Conservation (phyloP, 2,797 vertebrate genomes). For the Amblyraja radiata region DNA sequence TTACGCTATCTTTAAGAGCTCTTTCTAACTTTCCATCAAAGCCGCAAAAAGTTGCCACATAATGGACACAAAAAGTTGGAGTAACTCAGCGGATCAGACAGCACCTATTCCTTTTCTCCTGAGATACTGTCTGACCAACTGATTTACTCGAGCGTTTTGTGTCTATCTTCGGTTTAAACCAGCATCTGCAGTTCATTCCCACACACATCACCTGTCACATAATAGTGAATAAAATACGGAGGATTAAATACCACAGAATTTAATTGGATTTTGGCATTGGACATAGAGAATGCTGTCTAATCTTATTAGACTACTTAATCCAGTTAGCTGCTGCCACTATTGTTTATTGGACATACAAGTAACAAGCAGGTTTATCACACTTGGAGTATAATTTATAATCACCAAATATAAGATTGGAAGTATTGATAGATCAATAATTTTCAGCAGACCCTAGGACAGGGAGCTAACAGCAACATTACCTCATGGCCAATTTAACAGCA, state of each 20-base stretch:
- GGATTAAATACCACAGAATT: background rate
- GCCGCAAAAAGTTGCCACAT: background rate
- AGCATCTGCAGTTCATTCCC: too few relatives aligned
- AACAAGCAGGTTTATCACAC: background rate
- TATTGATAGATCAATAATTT: background rate
- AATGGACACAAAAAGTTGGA: too few relatives aligned
- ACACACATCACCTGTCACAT: background rate
- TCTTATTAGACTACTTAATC: background rate
- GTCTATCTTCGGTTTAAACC: too few relatives aligned
- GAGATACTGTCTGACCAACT: too few relatives aligned
- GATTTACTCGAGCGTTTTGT: too few relatives aligned
- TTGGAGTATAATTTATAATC: background rate
- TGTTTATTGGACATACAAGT: background rate
- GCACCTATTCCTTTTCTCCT: too few relatives aligned
- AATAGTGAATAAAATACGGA: too few relatives aligned
- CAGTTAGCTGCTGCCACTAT: background rate
- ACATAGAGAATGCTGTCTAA: background rate
- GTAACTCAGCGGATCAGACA: too few relatives aligned
- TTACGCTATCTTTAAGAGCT: too few relatives aligned
- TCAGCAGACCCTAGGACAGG: background rate
- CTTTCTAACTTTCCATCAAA: background rate
- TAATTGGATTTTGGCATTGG: background rate
- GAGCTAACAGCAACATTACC: background rate
- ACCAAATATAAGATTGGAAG: background rate
- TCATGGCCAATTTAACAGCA: background rate